phyloP scores from a whole-genome alignment of 2,888 invertebrate genomes.

The Aradus depressus region DNA sequence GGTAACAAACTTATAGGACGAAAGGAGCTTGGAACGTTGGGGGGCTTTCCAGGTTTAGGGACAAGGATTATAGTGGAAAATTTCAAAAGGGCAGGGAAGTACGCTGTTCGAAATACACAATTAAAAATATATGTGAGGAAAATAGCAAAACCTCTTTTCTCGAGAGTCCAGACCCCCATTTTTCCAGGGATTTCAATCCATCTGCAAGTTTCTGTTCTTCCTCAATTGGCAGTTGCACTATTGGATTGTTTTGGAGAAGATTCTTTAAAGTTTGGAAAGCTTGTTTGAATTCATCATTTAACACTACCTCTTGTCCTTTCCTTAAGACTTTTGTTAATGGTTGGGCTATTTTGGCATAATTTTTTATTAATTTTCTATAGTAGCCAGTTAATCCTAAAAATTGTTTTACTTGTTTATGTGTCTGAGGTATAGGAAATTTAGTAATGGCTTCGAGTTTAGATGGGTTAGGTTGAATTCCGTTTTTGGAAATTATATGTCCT shows the following conservation, averaged over 20 bases:
- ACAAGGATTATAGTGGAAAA: too few species aligned
- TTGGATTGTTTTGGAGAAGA: constrained; percentile 6
- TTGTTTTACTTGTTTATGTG: constrained; percentile 10
- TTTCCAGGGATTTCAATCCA: constrained; percentile 8
- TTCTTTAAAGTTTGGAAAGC: constrained; percentile 1
- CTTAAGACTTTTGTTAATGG: constrained; percentile 31
- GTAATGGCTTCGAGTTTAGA: constrained; percentile 1
- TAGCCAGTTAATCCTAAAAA: constrained; percentile 32
- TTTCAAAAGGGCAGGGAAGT: too few species aligned
- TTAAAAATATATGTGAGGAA: too few species aligned
- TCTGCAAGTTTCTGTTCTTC: constrained; percentile 7
- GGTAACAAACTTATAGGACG: too few species aligned
- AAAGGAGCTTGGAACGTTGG: too few species aligned
- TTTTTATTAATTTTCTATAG: constrained; percentile 32
- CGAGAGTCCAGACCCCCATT: constrained; percentile 8
- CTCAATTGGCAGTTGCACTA: constrained; percentile 21
- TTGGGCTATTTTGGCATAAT: constrained; percentile 29
- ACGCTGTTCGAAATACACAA: too few species aligned
- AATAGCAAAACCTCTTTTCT: constrained; percentile 9
- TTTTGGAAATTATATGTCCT: too few species aligned
- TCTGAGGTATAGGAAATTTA: constrained; percentile 13
- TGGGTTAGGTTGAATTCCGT: too few species aligned
- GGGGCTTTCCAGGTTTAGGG: too few species aligned
- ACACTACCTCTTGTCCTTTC: constrained; percentile 23
- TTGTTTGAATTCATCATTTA: constrained; percentile 3